Base-by-base conservation (phyloP, 2,888 invertebrate species). In the Fabriciana adippe region DNA sequence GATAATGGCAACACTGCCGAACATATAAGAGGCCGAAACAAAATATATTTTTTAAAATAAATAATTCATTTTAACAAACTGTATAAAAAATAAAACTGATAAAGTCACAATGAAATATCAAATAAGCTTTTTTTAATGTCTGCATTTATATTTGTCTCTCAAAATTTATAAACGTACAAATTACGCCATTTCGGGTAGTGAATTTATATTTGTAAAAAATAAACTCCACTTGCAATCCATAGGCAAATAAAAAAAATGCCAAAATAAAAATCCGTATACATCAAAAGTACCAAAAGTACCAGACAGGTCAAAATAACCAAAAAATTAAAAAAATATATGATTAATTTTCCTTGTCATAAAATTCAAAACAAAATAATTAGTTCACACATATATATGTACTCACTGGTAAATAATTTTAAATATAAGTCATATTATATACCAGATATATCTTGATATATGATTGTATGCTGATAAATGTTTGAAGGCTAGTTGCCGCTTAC, bases 401-500 rank as follows among this genome's bases (percentile, higher is more conserved):
- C 59, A 59, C 59, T 59, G 48, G 59, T 59, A 48, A 48, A 48
- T 26, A 21, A 47, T 15, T 8, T 26, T 26, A 57, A 48, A 59
- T 21, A 56, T 56, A 56, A 59, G n/a, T 48, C 59, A 48, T 26
- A 4, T 13, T 16, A 5, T 59, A 15, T 48, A 59, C n/a, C 26
- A 59, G 2, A 57, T 57, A 59, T n/a, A 59, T 57, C 47, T 21
- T 3, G 21, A 47, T 53, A 53, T 6, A 8, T 18, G 11, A 8
- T 41, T 11, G 35, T 51, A 50, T 18, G 51, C 35, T 21, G 18
- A 63, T 18, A 45, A 14, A 57, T 18, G 16, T 63, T 6, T 14
- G 35, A n/a, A 45, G 41, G 86, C 84, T 91, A 93, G 88, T 93
- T 93, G 75, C 93, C 93, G 73, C 91, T 92, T 69, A 90, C 93